Conservation (phyloP, 2,113 vertebrate genomes). For the Anthoscopus minutus region DNA sequence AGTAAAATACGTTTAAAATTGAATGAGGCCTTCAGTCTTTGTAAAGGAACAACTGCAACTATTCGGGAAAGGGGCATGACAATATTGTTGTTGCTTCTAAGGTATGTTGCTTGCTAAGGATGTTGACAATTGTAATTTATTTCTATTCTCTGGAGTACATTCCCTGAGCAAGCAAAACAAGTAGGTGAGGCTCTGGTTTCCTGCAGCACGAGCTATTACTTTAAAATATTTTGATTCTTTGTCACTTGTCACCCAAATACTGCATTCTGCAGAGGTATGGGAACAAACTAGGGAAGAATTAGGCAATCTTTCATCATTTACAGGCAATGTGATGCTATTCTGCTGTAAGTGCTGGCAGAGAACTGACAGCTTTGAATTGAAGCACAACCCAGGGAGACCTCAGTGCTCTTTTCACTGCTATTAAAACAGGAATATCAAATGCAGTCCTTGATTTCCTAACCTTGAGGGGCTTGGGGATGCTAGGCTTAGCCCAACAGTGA, state of each 20-base stretch:
- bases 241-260: not conserved
- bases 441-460: not conserved
- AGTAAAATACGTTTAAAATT: not conserved
- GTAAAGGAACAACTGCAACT: not conserved
- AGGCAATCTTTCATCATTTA: conserved; percentile 8
- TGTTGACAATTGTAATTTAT: not conserved
- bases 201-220: not conserved
- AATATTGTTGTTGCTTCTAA: not conserved
- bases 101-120: not conserved
- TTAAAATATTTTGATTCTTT: not conserved
- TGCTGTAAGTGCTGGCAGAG: not conserved
- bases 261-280: not conserved
- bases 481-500: not conserved
- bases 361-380: not conserved
- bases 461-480: not conserved
- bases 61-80: not conserved
- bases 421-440: not conserved
- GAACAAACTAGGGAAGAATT: not conserved
- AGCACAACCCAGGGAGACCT: not conserved
- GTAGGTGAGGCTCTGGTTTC: not conserved
- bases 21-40: not conserved
- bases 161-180: not conserved
- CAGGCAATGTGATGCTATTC: not conserved
- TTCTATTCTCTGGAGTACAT: not conserved
- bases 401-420: not conserved